A percentile compares a stretch with the other conserved stretches of the same genome.
These are phyloP conservation scores for Leptinotarsa peninsularis DNA, from an alignment of 2,888 invertebrate species.

Conservation along the genomic window DNA sequence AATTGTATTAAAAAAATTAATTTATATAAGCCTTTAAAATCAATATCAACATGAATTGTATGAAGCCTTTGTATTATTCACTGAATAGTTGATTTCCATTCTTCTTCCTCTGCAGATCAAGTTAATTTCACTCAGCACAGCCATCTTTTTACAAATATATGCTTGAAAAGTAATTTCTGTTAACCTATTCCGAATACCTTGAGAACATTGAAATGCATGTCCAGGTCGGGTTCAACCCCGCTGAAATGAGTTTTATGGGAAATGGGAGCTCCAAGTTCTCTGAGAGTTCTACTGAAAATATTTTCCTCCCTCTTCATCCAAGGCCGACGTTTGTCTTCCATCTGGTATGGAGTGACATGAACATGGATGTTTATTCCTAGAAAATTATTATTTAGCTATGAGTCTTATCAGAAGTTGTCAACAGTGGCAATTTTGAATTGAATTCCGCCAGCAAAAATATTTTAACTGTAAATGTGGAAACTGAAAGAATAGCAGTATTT, in stretches of 20 bases:
- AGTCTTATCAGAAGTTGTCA: background rate
- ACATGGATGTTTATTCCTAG: slow-evolving; percentile 78
- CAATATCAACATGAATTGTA: background rate
- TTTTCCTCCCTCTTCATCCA: slow-evolving; percentile 90
- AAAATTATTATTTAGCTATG: background rate
- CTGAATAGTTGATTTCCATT: too few relatives aligned
- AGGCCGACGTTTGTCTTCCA: slow-evolving; percentile 80
- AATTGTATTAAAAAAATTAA: too few relatives aligned
- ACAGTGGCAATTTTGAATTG: too few relatives aligned
- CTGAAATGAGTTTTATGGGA: slow-evolving; percentile 74
- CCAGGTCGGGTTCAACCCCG: slow-evolving; percentile 70
- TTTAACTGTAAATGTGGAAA: too few relatives aligned
- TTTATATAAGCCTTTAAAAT: background rate
- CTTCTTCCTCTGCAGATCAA: background rate
- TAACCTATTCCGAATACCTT: slow-evolving; percentile 41
- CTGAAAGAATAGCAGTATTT: too few relatives aligned
- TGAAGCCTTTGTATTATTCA: background rate
- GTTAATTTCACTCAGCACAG: background rate
- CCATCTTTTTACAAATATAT: background rate
- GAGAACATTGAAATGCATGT: slow-evolving; percentile 82
- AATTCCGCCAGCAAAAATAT: too few relatives aligned
- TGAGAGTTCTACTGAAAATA: slow-evolving; percentile 77
- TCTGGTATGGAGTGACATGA: slow-evolving; percentile 93
- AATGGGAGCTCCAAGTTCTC: slow-evolving; percentile 76
- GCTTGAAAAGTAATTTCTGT: background rate